These are phyloP conservation scores for Hippocampus guttulatus DNA, from an alignment of 2,113 vertebrate species.

Conservation along the genomic window DNA sequence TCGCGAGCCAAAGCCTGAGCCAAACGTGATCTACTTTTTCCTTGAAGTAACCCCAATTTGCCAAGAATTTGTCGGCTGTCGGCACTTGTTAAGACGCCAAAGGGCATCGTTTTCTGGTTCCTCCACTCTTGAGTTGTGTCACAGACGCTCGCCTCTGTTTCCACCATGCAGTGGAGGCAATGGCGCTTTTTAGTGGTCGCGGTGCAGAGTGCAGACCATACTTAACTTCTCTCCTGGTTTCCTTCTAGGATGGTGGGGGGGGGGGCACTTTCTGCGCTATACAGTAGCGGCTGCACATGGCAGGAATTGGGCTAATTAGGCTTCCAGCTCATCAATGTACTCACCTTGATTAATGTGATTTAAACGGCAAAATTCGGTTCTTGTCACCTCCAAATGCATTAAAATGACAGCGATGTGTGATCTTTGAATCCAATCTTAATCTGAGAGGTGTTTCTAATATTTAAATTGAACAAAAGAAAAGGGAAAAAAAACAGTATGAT, in stretches of 20 bases:
- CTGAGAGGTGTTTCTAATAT: neutral
- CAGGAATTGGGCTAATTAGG: constrained; percentile 66
- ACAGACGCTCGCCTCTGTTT: constrained; percentile 48
- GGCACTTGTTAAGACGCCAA: constrained; percentile 71
- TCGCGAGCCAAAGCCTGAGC: constrained; percentile 69
- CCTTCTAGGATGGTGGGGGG: constrained; percentile 16
- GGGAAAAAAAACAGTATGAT: neutral
- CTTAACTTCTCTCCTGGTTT: constrained; percentile 35
- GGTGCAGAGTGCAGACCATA: constrained; percentile 11
- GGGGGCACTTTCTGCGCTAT: constrained; percentile 29
- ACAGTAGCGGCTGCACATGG: constrained; percentile 66
- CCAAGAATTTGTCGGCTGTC: constrained; percentile 73
- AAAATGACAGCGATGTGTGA: neutral
- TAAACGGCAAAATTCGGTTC: constrained; percentile 25
- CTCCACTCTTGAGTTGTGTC: constrained; percentile 62
- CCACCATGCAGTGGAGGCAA: constrained; percentile 16
- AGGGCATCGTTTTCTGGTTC: constrained; percentile 60
- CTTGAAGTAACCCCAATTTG: constrained; percentile 77
- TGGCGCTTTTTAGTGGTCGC: constrained; percentile 17
- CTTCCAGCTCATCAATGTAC: constrained; percentile 69
- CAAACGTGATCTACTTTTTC: constrained; percentile 78
- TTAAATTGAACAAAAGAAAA: neutral
- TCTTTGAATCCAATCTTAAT: constrained; percentile 1
- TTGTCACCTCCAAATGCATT: constrained; percentile 14
- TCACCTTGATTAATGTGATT: constrained; percentile 66